Base-by-base conservation (phyloP, 2,888 invertebrate genomes). In the Zonitis immaculata region DNA sequence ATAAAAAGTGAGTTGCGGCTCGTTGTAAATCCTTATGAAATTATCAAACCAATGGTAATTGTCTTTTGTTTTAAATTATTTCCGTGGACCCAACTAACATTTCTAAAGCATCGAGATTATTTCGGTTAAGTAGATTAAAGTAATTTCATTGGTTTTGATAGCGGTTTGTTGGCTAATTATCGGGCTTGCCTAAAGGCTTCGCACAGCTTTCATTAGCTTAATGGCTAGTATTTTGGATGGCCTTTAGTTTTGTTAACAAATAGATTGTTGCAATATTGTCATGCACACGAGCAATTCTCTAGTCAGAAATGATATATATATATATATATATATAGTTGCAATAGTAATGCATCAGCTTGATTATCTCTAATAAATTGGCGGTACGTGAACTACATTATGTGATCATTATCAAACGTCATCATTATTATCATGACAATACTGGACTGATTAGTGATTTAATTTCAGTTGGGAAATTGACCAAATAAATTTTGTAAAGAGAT, bases 141-240 rank as follows among this genome's bases (percentile, higher is more conserved):
- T 73, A 72, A 73, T 72, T 73, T 69, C 66, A 70, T 68, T 68
- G 72, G 67, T 61, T 63, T 69, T 65, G 64, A 58, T 61, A 66
- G 68, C 67, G 72, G 73, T 72, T 72, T 71, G 73, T 72, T 71
- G 72, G 70, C 71, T 73, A 73, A 73, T 73, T 73, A 73, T 72
- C 73, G 72, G 72, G 62, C 68, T 64, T 69, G 67, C 66, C 65
- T n/a, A n/a, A 61, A 57, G 66, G 69, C 62, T 64, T 66, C 67
- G 69, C 68, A 66, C 66, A 60, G 67, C 66, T 71, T 71, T 70
- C 72, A 72, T 72, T 72, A 72, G 68, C 65, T 66, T 70, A 70
- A 71, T 70, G 69, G 67, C n/a, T 42, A 53, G 35, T 7, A 14
- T 14, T 35, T 35, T 16, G 35, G 35, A 35, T 35, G 14, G 35